A percentile compares a stretch with the other conserved stretches of the same genome.
Conservation (phyloP, 2,113 vertebrate genomes). For the Aviceda subcristata region DNA sequence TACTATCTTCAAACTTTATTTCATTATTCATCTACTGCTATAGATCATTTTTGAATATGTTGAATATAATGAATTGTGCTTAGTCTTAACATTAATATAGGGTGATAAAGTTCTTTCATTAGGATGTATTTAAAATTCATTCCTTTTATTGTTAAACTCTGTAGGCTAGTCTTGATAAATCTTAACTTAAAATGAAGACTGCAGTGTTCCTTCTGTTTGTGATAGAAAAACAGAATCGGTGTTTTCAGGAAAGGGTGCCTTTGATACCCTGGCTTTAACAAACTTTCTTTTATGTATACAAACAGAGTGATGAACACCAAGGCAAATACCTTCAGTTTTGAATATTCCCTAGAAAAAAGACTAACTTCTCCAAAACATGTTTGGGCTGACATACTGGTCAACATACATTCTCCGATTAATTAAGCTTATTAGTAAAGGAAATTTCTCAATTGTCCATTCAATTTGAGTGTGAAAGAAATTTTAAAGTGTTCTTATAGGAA, state of each 20-base stretch:
- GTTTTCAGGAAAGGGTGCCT: neutral
- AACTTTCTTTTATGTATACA: neutral
- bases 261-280: neutral
- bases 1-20: neutral
- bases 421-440: slow-evolving; percentile 22
- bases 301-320: neutral
- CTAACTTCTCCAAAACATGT: neutral
- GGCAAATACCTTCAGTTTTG: neutral
- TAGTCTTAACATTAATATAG: neutral
- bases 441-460: slow-evolving; percentile 29
- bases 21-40: neutral
- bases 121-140: neutral
- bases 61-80: neutral
- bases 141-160: neutral
- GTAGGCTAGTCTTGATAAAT: neutral
- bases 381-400: neutral
- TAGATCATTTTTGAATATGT: neutral
- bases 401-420: slow-evolving; percentile 1
- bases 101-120: neutral
- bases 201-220: neutral
- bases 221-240: neutral
- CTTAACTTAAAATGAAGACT: neutral
- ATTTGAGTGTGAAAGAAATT: slow-evolving; percentile 1
- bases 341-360: neutral
- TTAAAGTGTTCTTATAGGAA: neutral